Conservation (phyloP, 2,797 vertebrate species). For the Tapirus indicus region DNA sequence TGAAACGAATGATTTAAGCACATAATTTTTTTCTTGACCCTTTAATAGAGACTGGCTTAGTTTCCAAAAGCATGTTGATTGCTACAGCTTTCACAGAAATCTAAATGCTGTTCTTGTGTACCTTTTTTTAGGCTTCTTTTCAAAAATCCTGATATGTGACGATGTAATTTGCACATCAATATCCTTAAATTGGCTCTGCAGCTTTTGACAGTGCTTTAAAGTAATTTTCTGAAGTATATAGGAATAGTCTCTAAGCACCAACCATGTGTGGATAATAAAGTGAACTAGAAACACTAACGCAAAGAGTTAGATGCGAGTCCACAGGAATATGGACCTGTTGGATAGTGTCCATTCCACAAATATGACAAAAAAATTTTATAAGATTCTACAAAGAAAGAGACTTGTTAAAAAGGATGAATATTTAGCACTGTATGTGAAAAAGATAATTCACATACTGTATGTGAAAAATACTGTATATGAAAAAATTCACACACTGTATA, state of each 20-base stretch:
- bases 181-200: neutral
- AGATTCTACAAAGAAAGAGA: neutral
- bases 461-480: neutral
- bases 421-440: neutral
- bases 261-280: neutral
- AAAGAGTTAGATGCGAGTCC: neutral
- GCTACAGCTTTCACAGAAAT: neutral
- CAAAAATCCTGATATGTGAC: neutral
- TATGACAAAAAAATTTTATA: neutral
- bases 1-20: slow-evolving; percentile 57
- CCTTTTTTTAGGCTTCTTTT: neutral
- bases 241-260: neutral
- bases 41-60: neutral
- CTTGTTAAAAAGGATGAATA: neutral
- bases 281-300: neutral
- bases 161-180: neutral
- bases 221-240: neutral
- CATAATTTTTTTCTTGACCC: slow-evolving; percentile 3
- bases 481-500: neutral
- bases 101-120: neutral
- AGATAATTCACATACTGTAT: neutral
- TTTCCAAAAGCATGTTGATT: slow-evolving; percentile 55
- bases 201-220: slow-evolving; percentile 13
- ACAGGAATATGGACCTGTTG: neutral
- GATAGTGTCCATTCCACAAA: neutral